These are phyloP conservation scores for Halcyon chelicuti DNA, from an alignment of 2,797 vertebrate species.

Conservation along the genomic window DNA sequence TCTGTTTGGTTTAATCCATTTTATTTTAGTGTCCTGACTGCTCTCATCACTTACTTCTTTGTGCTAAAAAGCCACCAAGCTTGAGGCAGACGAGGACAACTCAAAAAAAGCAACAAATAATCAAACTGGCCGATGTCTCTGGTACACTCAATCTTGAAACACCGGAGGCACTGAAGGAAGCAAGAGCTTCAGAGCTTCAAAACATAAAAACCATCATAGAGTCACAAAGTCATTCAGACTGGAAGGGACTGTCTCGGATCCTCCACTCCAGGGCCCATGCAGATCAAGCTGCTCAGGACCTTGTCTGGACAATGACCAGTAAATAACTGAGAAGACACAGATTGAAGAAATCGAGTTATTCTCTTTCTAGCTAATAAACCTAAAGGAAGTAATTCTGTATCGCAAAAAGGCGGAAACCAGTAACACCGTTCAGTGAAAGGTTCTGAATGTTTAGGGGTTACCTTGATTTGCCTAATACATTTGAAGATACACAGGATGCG, in stretches of 20 bases:
- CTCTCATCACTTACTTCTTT: background rate
- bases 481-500: background rate
- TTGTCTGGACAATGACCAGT: background rate
- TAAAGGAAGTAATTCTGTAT: rapidly evolving
- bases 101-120: background rate
- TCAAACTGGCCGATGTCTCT: background rate
- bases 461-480: background rate
- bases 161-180: background rate
- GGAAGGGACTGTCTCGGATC: background rate
- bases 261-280: background rate
- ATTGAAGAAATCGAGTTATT: background rate
- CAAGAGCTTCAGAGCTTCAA: background rate
- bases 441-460: background rate
- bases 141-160: background rate
- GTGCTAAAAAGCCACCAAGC: background rate
- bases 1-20: background rate
- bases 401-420: background rate
- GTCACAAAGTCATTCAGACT: background rate
- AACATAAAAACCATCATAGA: background rate
- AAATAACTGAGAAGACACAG: background rate
- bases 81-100: background rate
- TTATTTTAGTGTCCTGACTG: background rate
- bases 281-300: background rate
- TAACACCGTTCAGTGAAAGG: background rate
- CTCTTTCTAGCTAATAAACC: background rate